A percentile compares a stretch with the other conserved stretches of the same genome.
Conservation (phyloP, 2,888 invertebrate genomes). For the Lagria hirta region DNA sequence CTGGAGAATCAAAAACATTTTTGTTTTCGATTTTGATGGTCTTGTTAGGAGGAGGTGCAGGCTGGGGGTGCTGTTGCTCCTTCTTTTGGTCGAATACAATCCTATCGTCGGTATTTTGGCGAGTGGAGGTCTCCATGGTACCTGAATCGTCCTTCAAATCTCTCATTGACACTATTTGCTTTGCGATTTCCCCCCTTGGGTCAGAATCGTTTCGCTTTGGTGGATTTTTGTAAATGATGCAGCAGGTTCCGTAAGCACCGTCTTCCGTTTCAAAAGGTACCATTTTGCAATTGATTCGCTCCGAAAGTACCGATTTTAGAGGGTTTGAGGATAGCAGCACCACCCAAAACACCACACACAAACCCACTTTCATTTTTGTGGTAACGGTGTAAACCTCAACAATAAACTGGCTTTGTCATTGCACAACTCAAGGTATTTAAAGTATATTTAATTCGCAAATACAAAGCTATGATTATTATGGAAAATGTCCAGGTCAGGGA, state of each 20-base stretch:
- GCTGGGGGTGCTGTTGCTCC: background rate
- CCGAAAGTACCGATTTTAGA: background rate
- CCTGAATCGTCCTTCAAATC: no score
- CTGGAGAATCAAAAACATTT: slow-evolving; percentile 15
- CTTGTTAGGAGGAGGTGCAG: background rate
- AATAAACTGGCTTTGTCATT: slow-evolving; percentile 14
- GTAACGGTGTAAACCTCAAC: slow-evolving; percentile 6
- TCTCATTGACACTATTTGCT: slow-evolving; percentile 5
- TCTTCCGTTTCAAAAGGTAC: slow-evolving; percentile 23
- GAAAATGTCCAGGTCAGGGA: no score
- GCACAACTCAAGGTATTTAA: slow-evolving; percentile 17
- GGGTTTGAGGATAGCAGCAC: slow-evolving; percentile 5
- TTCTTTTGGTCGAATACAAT: no score
- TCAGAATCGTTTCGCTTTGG: background rate
- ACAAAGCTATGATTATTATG: no score
- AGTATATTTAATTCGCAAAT: slow-evolving; percentile 16
- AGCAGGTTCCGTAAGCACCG: slow-evolving; percentile 18
- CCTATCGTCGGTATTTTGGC: background rate
- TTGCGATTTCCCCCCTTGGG: slow-evolving; percentile 13
- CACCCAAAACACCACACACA: background rate
- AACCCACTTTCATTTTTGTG: slow-evolving; percentile 11
- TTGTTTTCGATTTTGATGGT: slow-evolving; percentile 8
- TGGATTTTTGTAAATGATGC: slow-evolving; percentile 16
- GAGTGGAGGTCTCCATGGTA: no score
- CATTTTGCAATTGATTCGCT: slow-evolving; percentile 10